Conservation (phyloP, 2,888 invertebrate species). For the Cosmorhoe ocellata region DNA sequence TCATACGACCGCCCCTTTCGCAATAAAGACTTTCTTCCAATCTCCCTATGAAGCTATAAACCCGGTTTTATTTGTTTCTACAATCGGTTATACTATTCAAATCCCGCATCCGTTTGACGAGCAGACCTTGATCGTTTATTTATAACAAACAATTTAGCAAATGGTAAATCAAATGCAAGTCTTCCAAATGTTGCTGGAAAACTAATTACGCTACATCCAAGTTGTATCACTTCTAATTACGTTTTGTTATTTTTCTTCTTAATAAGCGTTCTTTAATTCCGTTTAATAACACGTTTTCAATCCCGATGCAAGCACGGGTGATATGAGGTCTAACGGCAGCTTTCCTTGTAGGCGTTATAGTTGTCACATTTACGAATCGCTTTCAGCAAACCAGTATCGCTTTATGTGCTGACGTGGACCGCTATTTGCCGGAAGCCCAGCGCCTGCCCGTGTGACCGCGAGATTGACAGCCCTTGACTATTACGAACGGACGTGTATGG, state of each 20-base stretch:
- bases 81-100: constrained; percentile 41
- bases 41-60: constrained; percentile 62
- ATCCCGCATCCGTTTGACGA: constrained; percentile 37
- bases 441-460: constrained; percentile 43
- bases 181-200: background rate
- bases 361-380: constrained; percentile 38
- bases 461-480: constrained; percentile 51
- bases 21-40: constrained; percentile 67
- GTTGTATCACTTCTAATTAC: too few relatives aligned
- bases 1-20: constrained; percentile 46
- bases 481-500: constrained; percentile 32
- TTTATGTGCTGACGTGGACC: constrained; percentile 34
- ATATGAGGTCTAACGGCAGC: constrained; percentile 26
- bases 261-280: too few relatives aligned
- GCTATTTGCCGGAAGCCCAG: constrained; percentile 59
- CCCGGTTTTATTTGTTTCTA: constrained; percentile 60
- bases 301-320: constrained; percentile 11
- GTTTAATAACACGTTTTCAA: too few relatives aligned
- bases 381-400: constrained; percentile 42
- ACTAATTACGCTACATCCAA: too few relatives aligned
- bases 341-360: constrained; percentile 32
- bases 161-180: too few relatives aligned
- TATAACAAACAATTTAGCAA: constrained; percentile 17
- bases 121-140: constrained; percentile 16
- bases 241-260: too few relatives aligned